Evolutionary conservation across 2,113 vertebrate genomes (phyloP), one percentile per base, ranked within the genome.

Genomic region (Bettongia penicillata): DNA sequence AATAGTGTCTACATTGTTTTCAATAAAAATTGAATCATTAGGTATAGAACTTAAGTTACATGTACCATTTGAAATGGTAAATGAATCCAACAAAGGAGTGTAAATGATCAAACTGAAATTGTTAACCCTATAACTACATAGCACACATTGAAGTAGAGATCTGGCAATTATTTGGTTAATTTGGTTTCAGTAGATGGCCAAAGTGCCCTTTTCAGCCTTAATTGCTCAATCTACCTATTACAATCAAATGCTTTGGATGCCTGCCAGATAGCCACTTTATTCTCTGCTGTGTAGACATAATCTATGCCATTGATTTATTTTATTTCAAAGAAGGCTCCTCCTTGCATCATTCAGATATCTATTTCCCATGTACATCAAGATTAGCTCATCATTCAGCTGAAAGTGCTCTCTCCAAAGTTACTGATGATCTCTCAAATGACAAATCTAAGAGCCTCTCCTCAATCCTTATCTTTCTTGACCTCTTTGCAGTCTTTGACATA

Each of bases 1-100:
- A 94, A 97, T 25, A 94, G 52, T 24, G 19, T 91, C 53, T 50
- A 93, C 90, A 25, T 94, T 96, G 68, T 97, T 95, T 96, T 96
- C 57, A 94, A 95, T 90, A 96, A 97, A 61, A 8, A 51, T 14
- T 2, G 55, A 95, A 77, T 14, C 43, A 51, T 95, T 93, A 92
- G 53, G 52, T 89, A 89, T 90, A 93, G 95, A 94, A 89, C 91
- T 97, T 90, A 95, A 94, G 8, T 52, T 48, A 93, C 10, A 89
- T 51, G 47, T 91, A 84, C 5, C 28, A 31, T 68, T 43, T 22
- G 19, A 43, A 84, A 84, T 84, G 22, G 91, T 53, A 47, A 91
- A 96, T 55, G 89, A 43, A 52, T 48, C 26, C 51, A 91, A 28
- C 2, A 43, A 77, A n/a, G 51, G 4, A 94, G n/a, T 91, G 25